A percentile compares a stretch with the other conserved stretches of the same genome.
Conservation (phyloP, 2,888 invertebrate species). For the Boloria selene region DNA sequence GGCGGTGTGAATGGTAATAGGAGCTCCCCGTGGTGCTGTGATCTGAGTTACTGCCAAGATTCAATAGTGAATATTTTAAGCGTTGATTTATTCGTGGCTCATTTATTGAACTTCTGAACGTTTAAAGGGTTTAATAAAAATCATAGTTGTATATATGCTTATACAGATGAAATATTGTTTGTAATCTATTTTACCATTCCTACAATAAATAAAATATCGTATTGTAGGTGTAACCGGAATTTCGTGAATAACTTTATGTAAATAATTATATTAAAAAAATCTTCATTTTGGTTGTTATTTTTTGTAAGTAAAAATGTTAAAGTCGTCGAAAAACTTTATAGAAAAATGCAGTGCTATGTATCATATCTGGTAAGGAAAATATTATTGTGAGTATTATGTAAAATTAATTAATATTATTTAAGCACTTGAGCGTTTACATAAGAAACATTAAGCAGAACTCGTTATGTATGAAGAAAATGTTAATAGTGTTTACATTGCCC, state of each 20-base stretch:
- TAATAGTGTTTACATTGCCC: slow-evolving; percentile 13
- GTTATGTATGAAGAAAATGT: background rate
- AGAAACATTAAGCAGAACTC: slow-evolving; percentile 5
- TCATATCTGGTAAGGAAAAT: too few relatives aligned
- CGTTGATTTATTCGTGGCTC: slow-evolving; percentile 68
- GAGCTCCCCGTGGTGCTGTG: slow-evolving; percentile 74
- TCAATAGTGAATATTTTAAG: slow-evolving; percentile 81
- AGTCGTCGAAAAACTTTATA: too few relatives aligned
- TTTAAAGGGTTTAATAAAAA: slow-evolving; percentile 14
- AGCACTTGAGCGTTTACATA: background rate
- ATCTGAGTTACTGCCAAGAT: slow-evolving; percentile 80
- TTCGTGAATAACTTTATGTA: too few relatives aligned
- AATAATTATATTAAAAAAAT: too few relatives aligned
- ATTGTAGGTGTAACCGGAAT: too few relatives aligned
- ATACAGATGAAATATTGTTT: too few relatives aligned
- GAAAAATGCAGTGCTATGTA: too few relatives aligned
- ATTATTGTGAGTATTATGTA: background rate
- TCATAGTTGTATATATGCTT: too few relatives aligned
- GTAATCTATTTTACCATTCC: too few relatives aligned
- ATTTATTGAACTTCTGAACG: slow-evolving; percentile 43
- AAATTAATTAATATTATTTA: background rate
- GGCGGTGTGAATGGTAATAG: slow-evolving; percentile 81
- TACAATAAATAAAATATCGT: too few relatives aligned
- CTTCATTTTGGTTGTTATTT: too few relatives aligned
- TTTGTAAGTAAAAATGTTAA: too few relatives aligned